Conservation (phyloP, 2,797 vertebrate species). For the Delichon dasypus region DNA sequence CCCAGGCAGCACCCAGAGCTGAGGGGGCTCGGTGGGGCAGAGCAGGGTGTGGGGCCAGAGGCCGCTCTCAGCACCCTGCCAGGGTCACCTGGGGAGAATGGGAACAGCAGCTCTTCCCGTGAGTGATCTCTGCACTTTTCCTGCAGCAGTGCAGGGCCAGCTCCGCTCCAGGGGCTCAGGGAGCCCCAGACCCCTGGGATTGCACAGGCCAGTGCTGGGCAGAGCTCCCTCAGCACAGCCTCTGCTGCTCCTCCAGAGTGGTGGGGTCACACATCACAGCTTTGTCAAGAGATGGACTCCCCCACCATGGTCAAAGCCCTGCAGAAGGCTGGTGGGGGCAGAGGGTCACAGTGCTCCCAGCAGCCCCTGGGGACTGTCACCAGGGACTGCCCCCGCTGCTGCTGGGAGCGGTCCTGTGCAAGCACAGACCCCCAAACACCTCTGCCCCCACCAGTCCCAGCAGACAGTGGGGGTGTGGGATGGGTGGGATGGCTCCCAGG, state of each 20-base stretch:
- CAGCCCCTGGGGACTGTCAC: not conserved
- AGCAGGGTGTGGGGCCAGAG: not conserved
- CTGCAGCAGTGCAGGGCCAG: not conserved
- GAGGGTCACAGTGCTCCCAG: not conserved
- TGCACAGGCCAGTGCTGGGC: rapidly evolving
- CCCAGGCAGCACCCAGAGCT: not conserved
- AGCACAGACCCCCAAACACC: not conserved
- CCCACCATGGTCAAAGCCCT: not conserved
- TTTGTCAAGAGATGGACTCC: not conserved
- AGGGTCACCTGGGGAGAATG: rapidly evolving
- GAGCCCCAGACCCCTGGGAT: not conserved
- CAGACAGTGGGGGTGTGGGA: not conserved
- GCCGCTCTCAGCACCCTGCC: not conserved
- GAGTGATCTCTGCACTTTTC: not conserved
- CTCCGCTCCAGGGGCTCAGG: not conserved
- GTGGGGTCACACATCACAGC: not conserved
- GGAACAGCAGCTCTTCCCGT: not conserved
- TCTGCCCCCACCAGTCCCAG: not conserved
- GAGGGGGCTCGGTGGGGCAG: rapidly evolving
- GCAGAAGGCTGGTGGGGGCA: not conserved
- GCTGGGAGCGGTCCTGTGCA: not conserved
- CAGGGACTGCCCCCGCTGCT: not conserved
- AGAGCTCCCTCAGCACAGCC: not conserved
- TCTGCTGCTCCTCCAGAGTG: not conserved
- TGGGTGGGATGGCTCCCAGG: not conserved